Conservation (phyloP, 2,888 invertebrate genomes). For the Melieria picta region DNA sequence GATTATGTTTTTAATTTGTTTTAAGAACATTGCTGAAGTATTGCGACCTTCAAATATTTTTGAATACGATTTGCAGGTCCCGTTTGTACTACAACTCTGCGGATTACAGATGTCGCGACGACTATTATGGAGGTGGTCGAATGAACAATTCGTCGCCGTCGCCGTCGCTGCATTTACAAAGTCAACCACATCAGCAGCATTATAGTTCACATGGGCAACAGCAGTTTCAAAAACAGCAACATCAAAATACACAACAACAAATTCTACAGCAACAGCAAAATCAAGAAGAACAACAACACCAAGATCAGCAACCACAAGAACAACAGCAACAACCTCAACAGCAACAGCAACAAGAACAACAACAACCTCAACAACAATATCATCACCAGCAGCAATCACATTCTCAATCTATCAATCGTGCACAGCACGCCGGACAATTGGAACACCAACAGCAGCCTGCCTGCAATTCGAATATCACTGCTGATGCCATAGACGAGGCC, state of each 20-base stretch:
- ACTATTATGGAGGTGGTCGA: constrained; percentile 56
- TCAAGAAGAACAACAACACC: no score
- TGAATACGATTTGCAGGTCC: constrained; percentile 50
- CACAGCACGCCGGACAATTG: constrained; percentile 26
- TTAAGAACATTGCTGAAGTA: no score
- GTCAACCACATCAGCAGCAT: constrained; percentile 40
- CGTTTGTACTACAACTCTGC: constrained; percentile 62
- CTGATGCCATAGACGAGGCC: constrained; percentile 55
- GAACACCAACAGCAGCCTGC: constrained; percentile 43
- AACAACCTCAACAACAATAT: constrained; percentile 46
- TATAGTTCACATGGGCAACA: constrained; percentile 42
- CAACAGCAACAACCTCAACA: constrained; percentile 47
- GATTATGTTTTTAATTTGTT: no score
- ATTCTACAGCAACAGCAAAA: constrained; percentile 44
- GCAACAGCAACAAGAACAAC: constrained; percentile 52
- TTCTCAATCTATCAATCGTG: neutral
- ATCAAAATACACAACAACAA: constrained; percentile 40
- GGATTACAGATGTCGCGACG: constrained; percentile 64
- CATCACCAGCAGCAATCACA: constrained; percentile 45
- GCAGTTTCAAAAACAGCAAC: constrained; percentile 41
- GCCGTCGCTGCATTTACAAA: constrained; percentile 48
- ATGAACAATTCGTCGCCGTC: constrained; percentile 46
- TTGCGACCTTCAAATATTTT: no score
- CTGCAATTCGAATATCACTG: constrained; percentile 44
- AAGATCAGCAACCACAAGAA: constrained; percentile 40